These are phyloP conservation scores for Alca torda DNA, from an alignment of 2,797 vertebrate genomes.

Conservation along the genomic window DNA sequence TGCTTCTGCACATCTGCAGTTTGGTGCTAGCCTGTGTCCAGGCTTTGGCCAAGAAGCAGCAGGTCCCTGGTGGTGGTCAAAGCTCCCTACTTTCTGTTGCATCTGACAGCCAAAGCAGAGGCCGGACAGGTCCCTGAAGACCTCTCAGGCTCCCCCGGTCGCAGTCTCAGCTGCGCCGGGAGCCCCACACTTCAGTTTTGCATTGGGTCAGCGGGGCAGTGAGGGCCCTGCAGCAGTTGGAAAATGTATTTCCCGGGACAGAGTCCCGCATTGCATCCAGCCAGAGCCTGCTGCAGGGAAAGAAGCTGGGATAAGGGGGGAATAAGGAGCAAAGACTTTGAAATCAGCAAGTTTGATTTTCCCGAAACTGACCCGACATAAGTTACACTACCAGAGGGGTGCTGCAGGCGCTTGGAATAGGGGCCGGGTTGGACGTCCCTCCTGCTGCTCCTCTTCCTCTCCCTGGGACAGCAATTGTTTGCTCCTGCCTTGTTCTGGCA, in stretches of 20 bases:
- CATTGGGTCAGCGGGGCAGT: too few relatives aligned
- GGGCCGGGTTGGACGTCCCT: fast-evolving
- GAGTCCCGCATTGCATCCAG: neutral
- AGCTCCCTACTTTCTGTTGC: neutral
- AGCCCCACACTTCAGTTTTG: fast-evolving
- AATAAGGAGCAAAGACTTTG: neutral
- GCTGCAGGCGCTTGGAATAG: neutral
- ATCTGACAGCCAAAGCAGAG: neutral
- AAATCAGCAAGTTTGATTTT: neutral
- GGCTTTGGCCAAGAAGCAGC: neutral
- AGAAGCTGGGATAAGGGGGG: neutral
- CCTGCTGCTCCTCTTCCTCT: neutral
- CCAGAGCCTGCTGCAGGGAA: neutral
- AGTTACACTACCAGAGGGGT: neutral
- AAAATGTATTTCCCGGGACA: neutral
- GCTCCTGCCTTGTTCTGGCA: neutral
- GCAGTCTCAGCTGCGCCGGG: neutral
- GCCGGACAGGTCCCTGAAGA: neutral
- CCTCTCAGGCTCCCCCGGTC: fast-evolving
- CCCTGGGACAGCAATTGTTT: neutral
- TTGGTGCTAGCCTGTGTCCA: neutral
- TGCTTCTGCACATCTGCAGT: neutral
- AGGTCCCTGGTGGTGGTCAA: neutral
- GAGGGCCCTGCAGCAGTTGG: neutral
- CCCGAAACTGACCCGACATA: neutral